Evolutionary conservation across 1,140 invertebrate species (phyloP).

Genomic region (Babylonia areolata): DNA sequence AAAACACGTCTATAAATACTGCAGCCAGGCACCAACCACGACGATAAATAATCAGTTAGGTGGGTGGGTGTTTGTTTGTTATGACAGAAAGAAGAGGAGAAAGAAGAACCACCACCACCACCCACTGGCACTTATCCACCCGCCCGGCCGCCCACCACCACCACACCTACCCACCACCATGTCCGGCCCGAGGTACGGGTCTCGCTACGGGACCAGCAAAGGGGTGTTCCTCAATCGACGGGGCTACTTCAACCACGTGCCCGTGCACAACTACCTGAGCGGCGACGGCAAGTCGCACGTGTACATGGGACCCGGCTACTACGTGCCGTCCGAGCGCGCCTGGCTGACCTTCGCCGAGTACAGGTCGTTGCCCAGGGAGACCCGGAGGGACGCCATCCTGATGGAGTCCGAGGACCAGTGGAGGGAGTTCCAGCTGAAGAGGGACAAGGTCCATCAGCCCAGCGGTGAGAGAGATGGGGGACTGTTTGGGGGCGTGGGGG

Average conservation of each 20-base stretch:
- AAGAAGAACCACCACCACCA: too few relatives aligned
- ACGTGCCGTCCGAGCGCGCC: conserved; percentile 65
- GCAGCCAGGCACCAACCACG: too few relatives aligned
- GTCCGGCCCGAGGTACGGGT: conserved; percentile 44
- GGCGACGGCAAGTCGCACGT: conserved; percentile 67
- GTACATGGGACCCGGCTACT: conserved; percentile 67
- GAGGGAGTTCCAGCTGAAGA: conserved; percentile 58
- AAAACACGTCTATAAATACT: too few relatives aligned
- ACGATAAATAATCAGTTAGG: too few relatives aligned
- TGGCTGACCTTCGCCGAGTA: conserved; percentile 62
- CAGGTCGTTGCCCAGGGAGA: conserved; percentile 59
- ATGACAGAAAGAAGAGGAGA: too few relatives aligned
- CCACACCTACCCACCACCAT: not conserved
- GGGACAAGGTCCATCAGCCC: conserved; percentile 51
- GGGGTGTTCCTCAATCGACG: conserved; percentile 49
- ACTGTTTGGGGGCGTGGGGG: too few relatives aligned
- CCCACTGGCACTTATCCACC: too few relatives aligned
- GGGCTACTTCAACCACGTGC: conserved; percentile 61
- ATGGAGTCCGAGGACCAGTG: conserved; percentile 70
- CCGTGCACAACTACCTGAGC: conserved; percentile 61
- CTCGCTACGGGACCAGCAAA: conserved; percentile 46
- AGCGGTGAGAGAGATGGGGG: conserved; percentile 42
- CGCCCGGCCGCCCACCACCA: too few relatives aligned
- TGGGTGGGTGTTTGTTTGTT: too few relatives aligned
- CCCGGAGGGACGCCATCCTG: conserved; percentile 65